Percentiles rank a stretch among this genome's conserved stretches.
Evolutionary conservation across 2,113 vertebrate genomes (phyloP).

Genomic region (Pseudopodoces humilis): DNA sequence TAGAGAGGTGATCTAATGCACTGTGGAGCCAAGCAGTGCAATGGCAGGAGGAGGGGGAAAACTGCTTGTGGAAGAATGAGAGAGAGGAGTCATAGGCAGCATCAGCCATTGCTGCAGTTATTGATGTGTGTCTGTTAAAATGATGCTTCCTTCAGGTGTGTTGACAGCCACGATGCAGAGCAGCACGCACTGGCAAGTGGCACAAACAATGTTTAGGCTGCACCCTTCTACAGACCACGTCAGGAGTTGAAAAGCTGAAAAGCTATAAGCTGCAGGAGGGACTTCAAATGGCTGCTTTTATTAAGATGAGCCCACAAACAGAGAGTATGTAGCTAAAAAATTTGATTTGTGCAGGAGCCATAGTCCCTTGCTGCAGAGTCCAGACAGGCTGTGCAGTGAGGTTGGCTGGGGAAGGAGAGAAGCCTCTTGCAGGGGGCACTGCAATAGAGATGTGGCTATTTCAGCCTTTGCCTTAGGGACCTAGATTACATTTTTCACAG

Average conservation of each 20-base stretch:
- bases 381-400: not conserved
- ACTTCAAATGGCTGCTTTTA: not conserved
- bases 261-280: not conserved
- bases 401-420: not conserved
- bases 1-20: not conserved
- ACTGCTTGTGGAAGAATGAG: rapidly evolving
- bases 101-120: not conserved
- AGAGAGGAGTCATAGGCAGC: not conserved
- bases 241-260: not conserved
- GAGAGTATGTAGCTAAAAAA: not conserved
- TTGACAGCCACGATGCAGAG: too few relatives aligned
- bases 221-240: not conserved
- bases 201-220: not conserved
- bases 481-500: not conserved
- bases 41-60: not conserved
- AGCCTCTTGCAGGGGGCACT: not conserved
- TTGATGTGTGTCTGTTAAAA: not conserved
- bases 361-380: not conserved
- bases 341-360: rapidly evolving
- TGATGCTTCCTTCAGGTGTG: not conserved
- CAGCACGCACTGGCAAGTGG: not conserved
- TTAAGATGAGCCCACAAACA: not conserved
- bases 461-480: not conserved
- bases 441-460: not conserved
- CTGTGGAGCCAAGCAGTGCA: not conserved